These are phyloP conservation scores for Ia io DNA, from an alignment of 2,113 vertebrate species.

Conservation along the genomic window DNA sequence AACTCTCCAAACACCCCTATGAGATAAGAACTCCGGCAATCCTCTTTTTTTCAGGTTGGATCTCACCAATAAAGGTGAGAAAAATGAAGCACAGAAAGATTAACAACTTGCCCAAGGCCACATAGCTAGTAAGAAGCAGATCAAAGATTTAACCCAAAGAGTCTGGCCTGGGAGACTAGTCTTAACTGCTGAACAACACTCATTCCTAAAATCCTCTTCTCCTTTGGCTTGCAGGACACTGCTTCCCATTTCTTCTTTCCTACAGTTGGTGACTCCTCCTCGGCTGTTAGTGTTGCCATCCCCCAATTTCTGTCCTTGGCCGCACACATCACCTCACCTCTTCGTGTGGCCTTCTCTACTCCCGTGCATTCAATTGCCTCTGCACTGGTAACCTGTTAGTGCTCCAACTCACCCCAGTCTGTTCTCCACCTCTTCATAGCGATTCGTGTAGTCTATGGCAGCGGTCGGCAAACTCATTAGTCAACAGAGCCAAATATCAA, in stretches of 20 bases:
- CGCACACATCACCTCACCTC: neutral
- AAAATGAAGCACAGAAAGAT: neutral
- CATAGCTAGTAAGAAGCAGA: neutral
- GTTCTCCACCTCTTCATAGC: neutral
- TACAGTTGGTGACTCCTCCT: neutral
- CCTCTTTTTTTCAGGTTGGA: neutral
- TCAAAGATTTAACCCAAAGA: neutral
- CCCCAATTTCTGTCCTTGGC: neutral
- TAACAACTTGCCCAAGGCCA: neutral
- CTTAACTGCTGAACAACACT: neutral
- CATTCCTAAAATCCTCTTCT: neutral
- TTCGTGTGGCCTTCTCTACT: neutral
- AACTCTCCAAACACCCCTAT: neutral
- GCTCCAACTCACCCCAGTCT: neutral
- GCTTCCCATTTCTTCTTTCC: neutral
- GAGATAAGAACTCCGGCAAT: neutral
- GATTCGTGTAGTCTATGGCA: neutral
- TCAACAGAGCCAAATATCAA: no score
- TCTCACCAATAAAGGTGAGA: neutral
- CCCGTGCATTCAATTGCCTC: neutral
- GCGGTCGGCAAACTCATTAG: no score
- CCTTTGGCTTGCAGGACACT: neutral
- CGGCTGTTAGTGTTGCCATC: neutral
- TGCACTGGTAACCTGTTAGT: neutral
- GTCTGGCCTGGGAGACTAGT: neutral